These are phyloP conservation scores for Formica aserva DNA, from an alignment of 2,888 invertebrate species.

Conservation along the genomic window DNA sequence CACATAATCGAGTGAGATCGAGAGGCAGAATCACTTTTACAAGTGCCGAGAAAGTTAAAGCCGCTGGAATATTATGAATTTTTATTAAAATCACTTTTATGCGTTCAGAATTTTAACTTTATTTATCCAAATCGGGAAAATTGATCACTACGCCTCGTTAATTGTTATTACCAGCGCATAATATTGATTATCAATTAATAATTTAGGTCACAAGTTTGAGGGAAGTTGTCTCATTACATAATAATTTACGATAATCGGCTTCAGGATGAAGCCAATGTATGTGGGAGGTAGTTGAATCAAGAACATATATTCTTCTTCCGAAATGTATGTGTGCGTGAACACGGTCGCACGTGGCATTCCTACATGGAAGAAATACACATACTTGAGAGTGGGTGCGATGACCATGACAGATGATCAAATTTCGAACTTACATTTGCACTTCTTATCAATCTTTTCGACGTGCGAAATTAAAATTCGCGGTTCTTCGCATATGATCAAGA, in stretches of 20 bases:
- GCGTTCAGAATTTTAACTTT: neutral
- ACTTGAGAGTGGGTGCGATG: slow-evolving; percentile 56
- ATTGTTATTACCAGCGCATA: neutral
- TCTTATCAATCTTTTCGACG: neutral
- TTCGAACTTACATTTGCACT: slow-evolving; percentile 35
- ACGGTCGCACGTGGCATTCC: slow-evolving; percentile 56
- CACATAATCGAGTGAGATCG: neutral
- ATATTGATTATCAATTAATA: slow-evolving; percentile 10
- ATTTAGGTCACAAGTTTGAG: slow-evolving; percentile 6
- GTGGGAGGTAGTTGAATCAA: slow-evolving; percentile 4
- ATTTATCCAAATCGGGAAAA: neutral
- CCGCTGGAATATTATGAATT: neutral
- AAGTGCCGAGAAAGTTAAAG: neutral
- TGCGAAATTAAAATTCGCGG: slow-evolving; percentile 10
- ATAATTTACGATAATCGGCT: slow-evolving; percentile 22
- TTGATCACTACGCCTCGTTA: neutral
- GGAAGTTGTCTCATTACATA: neutral
- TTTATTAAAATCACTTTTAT: neutral
- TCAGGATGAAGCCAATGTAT: neutral
- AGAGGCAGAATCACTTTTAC: neutral
- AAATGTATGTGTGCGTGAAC: slow-evolving; percentile 38
- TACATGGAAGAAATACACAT: slow-evolving; percentile 54
- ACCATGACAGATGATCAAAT: slow-evolving; percentile 48
- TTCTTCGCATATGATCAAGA: neutral
- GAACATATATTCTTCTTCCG: neutral